Evolutionary conservation across 37 sponge, comb jelly and placozoan species (phyloP), one percentile per base, ranked within the genome.

Genomic region (Amphimedon queenslandica): DNA sequence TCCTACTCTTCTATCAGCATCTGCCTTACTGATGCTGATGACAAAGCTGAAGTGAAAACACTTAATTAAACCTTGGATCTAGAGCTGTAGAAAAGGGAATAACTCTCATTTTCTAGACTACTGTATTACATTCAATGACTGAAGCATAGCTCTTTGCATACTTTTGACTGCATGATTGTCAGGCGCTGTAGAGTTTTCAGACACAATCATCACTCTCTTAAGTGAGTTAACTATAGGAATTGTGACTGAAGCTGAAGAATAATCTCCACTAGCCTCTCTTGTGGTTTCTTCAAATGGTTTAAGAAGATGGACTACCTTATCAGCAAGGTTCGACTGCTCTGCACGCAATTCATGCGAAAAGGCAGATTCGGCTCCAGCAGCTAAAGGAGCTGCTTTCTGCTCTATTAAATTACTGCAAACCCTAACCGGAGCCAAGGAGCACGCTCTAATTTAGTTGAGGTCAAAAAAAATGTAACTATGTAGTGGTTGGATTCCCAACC

Each of bases 221-320:
- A 66, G 36, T 66, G 68, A 34, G 23, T 37, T 28, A 6, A 66
- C 6, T 18, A 47, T 47, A 13, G 53, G 53, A 37, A 66, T 66
- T 25, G 31, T 29, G 23, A 66, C 23, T 66, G 68, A 66, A 33
- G 68, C 8, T 37, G 39, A 37, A 37, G 68, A 28, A 37, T 66
- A 28, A 66, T 66, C 68, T 37, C 37, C 37, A 66, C 68, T 66
- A 2, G 31, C 38, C 37, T 66, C 68, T 3, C 4, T 34, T 66
- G 68, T 66, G 25, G 68, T 36, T 66, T 66, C 68, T 66, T 66
- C 68, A 66, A 66, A 66, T 27, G 38, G 24, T 27, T 66, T 66
- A 31, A 66, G 38, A 34, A 66, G 68, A 4, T 66, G 29, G n/a
- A 63, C 64, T 23, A 63, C 64, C 32, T 24, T 30, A 37, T 66